These are phyloP conservation scores for Himantopus leucocephalus DNA, from an alignment of 2,113 vertebrate genomes.

Conservation along the genomic window DNA sequence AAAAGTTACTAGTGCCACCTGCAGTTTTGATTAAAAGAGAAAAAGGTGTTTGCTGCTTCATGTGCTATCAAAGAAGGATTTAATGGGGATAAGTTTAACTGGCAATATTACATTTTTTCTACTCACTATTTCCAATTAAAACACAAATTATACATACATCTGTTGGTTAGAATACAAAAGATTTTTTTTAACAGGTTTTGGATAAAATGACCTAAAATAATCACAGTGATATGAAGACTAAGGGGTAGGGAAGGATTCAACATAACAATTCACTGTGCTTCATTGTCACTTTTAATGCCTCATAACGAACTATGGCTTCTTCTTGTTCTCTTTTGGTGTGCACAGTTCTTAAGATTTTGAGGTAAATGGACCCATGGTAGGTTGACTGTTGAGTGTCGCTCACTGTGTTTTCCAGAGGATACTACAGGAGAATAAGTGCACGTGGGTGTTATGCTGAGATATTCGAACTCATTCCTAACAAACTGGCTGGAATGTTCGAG, in stretches of 20 bases:
- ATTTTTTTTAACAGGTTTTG: background rate
- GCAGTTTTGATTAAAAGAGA: background rate
- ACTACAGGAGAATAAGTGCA: background rate
- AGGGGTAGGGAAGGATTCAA: background rate
- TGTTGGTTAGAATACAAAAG: background rate
- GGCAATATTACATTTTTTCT: background rate
- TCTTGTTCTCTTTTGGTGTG: background rate
- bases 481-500: background rate
- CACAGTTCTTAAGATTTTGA: background rate
- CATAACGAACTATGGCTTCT: background rate
- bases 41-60: background rate
- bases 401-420: background rate
- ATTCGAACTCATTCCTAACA: background rate
- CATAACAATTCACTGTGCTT: background rate
- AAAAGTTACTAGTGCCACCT: background rate
- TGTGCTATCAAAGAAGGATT: background rate
- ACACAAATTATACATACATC: accelerated
- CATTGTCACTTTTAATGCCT: background rate
- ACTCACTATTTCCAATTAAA: background rate
- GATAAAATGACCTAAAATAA: background rate
- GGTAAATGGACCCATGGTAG: background rate
- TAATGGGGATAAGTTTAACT: background rate
- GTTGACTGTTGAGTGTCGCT: background rate
- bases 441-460: background rate
- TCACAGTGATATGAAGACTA: background rate